Conservation (phyloP, 2,113 vertebrate species). For the Notarius quadriscutis region DNA sequence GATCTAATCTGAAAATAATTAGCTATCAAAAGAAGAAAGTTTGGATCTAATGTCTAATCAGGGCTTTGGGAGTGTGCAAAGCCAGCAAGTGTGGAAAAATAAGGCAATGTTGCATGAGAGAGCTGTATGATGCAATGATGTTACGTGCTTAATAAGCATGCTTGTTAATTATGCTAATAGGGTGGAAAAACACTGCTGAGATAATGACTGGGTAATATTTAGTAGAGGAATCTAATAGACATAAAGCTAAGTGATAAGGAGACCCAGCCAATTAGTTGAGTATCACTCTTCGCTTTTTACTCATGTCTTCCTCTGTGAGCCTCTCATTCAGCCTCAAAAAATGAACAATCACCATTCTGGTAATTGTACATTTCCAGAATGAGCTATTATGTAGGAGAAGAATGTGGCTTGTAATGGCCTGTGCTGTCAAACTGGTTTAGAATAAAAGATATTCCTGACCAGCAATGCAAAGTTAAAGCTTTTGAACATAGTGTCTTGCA, state of each 20-base stretch:
- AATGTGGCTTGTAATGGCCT: not conserved
- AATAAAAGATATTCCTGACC: not conserved
- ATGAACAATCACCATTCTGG: not conserved
- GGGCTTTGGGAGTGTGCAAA: conserved; percentile 18
- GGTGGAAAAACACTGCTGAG: conserved; percentile 32
- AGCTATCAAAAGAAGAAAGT: not conserved
- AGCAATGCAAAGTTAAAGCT: not conserved
- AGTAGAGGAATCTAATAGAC: conserved; percentile 38
- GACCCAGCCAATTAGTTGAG: conserved; percentile 39
- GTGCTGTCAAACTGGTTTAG: not conserved
- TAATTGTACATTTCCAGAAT: conserved; percentile 10
- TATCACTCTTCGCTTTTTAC: conserved; percentile 22
- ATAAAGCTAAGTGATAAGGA: conserved; percentile 26
- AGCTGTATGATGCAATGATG: conserved; percentile 34
- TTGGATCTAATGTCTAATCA: conserved; percentile 3
- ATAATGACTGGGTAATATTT: conserved; percentile 52
- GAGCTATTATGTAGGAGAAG: not conserved
- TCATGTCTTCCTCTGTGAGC: not conserved
- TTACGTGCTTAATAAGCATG: conserved; percentile 51
- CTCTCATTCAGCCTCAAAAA: not conserved
- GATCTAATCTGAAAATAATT: conserved; percentile 39
- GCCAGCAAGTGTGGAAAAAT: conserved; percentile 20
- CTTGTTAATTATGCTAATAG: conserved; percentile 54
- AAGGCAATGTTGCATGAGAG: conserved; percentile 29
- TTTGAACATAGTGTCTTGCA: not conserved